Conservation (phyloP, 2,888 invertebrate genomes). For the Lycocerus yunnanus region DNA sequence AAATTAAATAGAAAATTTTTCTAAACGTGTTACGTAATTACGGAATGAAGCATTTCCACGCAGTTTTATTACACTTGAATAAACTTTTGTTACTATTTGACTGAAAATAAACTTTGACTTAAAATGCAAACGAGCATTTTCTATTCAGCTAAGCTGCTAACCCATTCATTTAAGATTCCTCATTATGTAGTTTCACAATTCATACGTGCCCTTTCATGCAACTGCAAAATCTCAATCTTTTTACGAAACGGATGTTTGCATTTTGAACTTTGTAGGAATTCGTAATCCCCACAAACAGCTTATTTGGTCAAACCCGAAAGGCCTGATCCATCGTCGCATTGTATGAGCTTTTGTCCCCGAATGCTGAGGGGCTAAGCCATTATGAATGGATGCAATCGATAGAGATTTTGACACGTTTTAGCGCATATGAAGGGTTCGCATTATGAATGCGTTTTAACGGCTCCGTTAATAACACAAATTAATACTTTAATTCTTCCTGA, state of each 20-base stretch:
- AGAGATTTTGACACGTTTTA: slow-evolving; percentile 20
- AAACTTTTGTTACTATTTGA: not conserved
- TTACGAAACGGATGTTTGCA: slow-evolving; percentile 12
- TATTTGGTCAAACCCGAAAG: slow-evolving; percentile 11
- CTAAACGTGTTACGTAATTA: not conserved
- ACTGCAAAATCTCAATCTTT: not conserved
- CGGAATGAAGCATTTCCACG: not conserved
- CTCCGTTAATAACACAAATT: not conserved
- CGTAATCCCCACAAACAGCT: slow-evolving; percentile 4
- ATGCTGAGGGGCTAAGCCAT: slow-evolving; percentile 10
- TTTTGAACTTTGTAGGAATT: slow-evolving; percentile 14
- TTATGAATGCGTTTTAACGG: not conserved
- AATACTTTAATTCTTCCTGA: not conserved
- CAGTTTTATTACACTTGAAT: not conserved
- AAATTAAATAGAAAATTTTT: not conserved
- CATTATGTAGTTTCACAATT: not conserved
- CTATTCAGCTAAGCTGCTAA: not conserved
- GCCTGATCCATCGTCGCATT: slow-evolving; percentile 13
- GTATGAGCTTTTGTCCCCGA: slow-evolving; percentile 14
- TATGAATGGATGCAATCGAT: slow-evolving; percentile 18
- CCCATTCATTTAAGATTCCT: not conserved
- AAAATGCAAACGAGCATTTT: not conserved
- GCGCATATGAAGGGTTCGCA: slow-evolving; percentile 8
- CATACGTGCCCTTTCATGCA: not conserved
- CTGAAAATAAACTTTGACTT: not conserved